Base-by-base conservation (phyloP, 2,888 invertebrate species). In the Hemithea aestivaria region DNA sequence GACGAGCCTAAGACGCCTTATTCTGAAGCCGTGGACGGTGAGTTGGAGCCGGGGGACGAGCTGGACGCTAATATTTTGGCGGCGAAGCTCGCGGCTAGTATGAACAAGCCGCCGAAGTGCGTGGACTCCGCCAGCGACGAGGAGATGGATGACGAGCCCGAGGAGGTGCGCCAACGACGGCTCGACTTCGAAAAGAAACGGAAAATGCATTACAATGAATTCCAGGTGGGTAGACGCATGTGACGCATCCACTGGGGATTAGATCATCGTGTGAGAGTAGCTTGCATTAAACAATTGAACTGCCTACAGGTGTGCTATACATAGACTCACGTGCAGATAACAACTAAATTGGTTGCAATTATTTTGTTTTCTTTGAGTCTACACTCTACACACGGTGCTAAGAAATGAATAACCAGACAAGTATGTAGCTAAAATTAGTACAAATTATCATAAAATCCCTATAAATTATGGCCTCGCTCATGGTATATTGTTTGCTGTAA, bases 191-290 rank as follows among this genome's bases (percentile, higher is more conserved):
- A 98, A 78, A 91, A 92, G 55, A 98, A 97, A 72, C 90, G 99
- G 47, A 98, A 97, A 89, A 93, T 94, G 60, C 99, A 99, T 68
- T 99, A 99, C 81, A 97, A 98, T 78, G 99, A 99, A 80, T 99
- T 95, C 78, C 87, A 87, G 76, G 85, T 84, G 29, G 45, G 61
- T 40, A n/a, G 27, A 8, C 1, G 1, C 6, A 10, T 6, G 9
- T 40, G 29, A 45, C 22, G 37, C 21, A 34, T 43, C 42, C 48
- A 35, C 45, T 46, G 48, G 41, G 32, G 48, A 45, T 61, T 52
- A 62, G 51, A 21, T 53, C 51, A 56, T 43, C 21, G 7, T 25
- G n/a, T 2, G 6, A 24, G 23, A n/a, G 23, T n/a, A 25, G 6
- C 27, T 10, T 16, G 25, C 27, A 23, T 20, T 22, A 40, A 31